Percentiles rank a stretch among this genome's conserved stretches.
These are phyloP conservation scores for Hydropotes inermis DNA, from an alignment of 2,113 vertebrate genomes.

Conservation along the genomic window DNA sequence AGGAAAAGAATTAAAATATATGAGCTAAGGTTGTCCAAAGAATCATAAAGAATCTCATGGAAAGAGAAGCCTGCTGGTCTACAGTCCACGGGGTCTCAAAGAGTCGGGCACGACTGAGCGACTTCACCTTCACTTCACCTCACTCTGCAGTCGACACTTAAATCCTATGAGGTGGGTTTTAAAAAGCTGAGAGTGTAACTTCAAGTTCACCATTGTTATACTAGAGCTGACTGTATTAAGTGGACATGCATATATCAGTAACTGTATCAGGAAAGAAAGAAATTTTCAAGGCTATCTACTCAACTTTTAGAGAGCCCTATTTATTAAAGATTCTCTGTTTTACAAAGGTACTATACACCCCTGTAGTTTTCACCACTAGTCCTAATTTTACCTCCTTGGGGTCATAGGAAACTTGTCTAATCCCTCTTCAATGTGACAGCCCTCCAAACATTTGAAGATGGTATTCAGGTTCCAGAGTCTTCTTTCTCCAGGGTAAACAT, in stretches of 20 bases:
- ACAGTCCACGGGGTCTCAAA: no score
- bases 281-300: background rate
- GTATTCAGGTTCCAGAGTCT: background rate
- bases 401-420: background rate
- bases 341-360: background rate
- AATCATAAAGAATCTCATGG: background rate
- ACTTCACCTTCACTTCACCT: no score
- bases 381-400: conserved; percentile 23
- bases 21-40: background rate
- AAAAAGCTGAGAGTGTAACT: background rate
- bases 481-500: background rate
- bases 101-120: no score
- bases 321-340: background rate
- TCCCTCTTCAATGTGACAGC: background rate
- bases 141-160: background rate
- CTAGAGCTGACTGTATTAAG: background rate
- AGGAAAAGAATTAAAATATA: background rate
- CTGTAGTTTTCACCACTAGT: background rate
- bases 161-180: background rate
- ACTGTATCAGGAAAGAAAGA: background rate
- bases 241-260: background rate
- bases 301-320: background rate
- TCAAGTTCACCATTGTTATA: background rate
- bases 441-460: background rate
- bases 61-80: no score